Evolutionary conservation across 2,888 invertebrate genomes (phyloP).

Genomic region (Temnothorax ravouxi): DNA sequence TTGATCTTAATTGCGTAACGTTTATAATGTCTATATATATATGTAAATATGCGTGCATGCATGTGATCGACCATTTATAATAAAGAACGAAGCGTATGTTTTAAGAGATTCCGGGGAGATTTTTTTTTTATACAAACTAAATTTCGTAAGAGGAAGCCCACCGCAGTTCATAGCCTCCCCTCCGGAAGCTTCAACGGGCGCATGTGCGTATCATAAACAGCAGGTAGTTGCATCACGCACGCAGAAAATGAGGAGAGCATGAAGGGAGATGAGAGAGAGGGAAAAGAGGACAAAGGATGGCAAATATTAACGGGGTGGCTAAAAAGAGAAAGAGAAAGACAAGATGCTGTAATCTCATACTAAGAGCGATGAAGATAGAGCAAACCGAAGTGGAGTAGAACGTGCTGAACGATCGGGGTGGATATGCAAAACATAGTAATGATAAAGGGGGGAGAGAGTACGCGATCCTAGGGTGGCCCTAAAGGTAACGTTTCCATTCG

Average conservation of each 20-base stretch:
- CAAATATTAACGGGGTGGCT: background rate
- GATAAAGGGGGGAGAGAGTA: background rate
- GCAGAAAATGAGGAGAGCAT: slow-evolving; percentile 17
- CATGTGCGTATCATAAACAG: slow-evolving; percentile 28
- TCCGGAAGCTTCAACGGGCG: background rate
- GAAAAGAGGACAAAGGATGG: slow-evolving; percentile 9
- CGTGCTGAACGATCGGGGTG: background rate
- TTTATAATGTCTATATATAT: background rate
- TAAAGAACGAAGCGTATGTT: background rate
- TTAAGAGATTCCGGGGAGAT: background rate
- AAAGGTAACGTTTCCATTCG: slow-evolving; percentile 20
- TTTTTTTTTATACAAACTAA: background rate
- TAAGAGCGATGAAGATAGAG: background rate
- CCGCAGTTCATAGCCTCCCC: background rate
- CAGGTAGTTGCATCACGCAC: slow-evolving; percentile 36
- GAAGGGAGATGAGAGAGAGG: background rate
- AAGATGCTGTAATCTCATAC: background rate
- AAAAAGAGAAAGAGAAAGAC: background rate
- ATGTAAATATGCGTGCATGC: background rate
- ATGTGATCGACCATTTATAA: background rate
- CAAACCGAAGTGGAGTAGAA: slow-evolving; percentile 4
- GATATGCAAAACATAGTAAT: background rate
- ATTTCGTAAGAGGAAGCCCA: background rate
- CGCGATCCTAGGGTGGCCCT: background rate
- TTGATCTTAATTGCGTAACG: background rate